Conservation (phyloP, 2,888 invertebrate species). For the Ectemnius continuus region DNA sequence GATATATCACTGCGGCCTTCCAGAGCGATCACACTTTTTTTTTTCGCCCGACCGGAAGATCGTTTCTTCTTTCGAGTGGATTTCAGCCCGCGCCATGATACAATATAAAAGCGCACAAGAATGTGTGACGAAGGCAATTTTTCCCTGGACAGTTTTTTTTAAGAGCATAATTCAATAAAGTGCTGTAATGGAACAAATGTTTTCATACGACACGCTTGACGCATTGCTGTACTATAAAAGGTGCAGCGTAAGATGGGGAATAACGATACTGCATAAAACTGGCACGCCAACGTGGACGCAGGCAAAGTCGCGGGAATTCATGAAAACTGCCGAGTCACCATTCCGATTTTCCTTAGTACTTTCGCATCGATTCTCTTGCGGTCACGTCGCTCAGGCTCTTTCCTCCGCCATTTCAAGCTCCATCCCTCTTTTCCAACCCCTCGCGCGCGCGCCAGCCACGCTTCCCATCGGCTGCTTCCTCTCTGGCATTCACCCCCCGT, state of each 20-base stretch:
- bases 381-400: slow-evolving; percentile 63
- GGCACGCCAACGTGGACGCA: no score
- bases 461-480: slow-evolving; percentile 22
- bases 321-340: no score
- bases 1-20: slow-evolving; percentile 68
- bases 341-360: no score
- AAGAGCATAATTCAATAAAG: neutral
- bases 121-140: neutral
- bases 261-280: no score
- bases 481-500: slow-evolving; percentile 48
- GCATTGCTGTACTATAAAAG: no score
- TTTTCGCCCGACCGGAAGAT: slow-evolving; percentile 39
- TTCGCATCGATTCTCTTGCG: slow-evolving; percentile 58
- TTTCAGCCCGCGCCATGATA: neutral
- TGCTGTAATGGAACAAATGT: slow-evolving; percentile 39
- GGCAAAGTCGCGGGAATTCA: no score
- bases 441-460: slow-evolving; percentile 16
- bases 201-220: slow-evolving; percentile 30
- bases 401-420: slow-evolving; percentile 32
- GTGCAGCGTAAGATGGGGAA: no score
- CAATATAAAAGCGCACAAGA: neutral
- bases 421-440: slow-evolving; percentile 30
- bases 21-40: slow-evolving; percentile 68
- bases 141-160: no score
- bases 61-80: neutral